Evolutionary conservation across 2,797 vertebrate genomes (phyloP).

Genomic region (Tolypeutes matacus): DNA sequence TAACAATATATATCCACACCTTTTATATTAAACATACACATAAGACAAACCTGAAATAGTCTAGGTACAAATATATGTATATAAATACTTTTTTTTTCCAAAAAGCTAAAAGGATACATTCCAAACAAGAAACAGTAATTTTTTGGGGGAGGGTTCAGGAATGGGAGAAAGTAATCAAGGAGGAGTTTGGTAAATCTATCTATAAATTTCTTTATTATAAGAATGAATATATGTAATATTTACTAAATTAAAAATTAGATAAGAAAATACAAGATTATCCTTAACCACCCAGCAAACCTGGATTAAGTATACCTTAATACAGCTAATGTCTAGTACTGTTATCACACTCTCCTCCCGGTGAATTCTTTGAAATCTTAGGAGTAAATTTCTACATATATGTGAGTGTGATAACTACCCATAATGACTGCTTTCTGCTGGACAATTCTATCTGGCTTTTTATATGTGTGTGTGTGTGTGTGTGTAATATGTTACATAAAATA

Average conservation of each 20-base stretch:
- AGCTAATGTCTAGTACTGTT: not conserved
- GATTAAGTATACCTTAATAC: not conserved
- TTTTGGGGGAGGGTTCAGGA: not conserved
- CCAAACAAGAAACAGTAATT: conserved; percentile 19
- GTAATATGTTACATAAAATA: no score
- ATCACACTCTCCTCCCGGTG: not conserved
- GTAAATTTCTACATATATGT: not conserved
- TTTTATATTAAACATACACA: not conserved
- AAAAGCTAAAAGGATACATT: not conserved
- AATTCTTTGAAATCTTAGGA: conserved; percentile 6
- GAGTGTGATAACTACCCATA: not conserved
- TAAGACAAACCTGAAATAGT: not conserved
- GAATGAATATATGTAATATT: not conserved
- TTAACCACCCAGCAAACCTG: not conserved
- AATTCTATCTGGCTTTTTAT: not conserved
- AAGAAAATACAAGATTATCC: conserved; percentile 32
- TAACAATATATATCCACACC: not conserved
- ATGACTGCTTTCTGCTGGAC: not conserved
- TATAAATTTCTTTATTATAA: not conserved
- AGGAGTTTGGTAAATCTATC: not conserved
- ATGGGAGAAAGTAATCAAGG: not conserved
- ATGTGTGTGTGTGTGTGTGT: not conserved
- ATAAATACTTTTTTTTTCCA: not conserved
- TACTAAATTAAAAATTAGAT: conserved; percentile 40
- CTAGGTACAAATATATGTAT: not conserved